These are phyloP conservation scores for Clitarchus hookeri DNA, from an alignment of 2,888 invertebrate species.

Conservation along the genomic window DNA sequence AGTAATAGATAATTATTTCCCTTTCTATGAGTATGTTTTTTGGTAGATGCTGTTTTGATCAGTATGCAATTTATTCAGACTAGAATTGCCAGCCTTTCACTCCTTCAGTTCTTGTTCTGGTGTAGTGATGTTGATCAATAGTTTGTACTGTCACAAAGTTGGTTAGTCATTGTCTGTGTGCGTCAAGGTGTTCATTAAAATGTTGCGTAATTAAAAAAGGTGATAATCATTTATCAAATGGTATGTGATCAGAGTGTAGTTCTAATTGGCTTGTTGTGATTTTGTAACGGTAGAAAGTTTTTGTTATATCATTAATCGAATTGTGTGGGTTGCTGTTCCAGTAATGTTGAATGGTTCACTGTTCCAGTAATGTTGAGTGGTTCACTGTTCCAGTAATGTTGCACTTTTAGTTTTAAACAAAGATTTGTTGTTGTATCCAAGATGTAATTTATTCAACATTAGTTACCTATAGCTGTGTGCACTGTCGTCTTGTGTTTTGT, in stretches of 20 bases:
- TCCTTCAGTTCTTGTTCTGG: too few species aligned
- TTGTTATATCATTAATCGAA: background rate
- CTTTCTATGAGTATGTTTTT: too few species aligned
- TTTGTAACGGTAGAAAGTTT: background rate
- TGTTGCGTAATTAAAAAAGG: too few species aligned
- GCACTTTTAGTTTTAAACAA: background rate
- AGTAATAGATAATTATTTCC: too few species aligned
- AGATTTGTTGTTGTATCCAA: background rate
- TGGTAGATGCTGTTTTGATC: too few species aligned
- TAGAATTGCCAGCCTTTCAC: too few species aligned
- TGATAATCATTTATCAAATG: too few species aligned
- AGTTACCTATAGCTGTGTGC: background rate
- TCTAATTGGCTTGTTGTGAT: background rate
- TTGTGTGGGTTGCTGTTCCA: background rate
- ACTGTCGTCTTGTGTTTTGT: background rate
- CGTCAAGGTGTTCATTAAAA: too few species aligned
- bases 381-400: background rate
- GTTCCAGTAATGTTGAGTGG: background rate
- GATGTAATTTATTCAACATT: conserved; percentile 2
- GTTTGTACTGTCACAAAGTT: too few species aligned
- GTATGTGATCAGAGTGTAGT: background rate
- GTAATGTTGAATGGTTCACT: background rate
- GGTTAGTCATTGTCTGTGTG: too few species aligned
- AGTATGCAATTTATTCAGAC: too few species aligned
- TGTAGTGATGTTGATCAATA: too few species aligned